These are phyloP conservation scores for Apodemia hepburni DNA, from an alignment of 2,888 invertebrate species.

Conservation along the genomic window DNA sequence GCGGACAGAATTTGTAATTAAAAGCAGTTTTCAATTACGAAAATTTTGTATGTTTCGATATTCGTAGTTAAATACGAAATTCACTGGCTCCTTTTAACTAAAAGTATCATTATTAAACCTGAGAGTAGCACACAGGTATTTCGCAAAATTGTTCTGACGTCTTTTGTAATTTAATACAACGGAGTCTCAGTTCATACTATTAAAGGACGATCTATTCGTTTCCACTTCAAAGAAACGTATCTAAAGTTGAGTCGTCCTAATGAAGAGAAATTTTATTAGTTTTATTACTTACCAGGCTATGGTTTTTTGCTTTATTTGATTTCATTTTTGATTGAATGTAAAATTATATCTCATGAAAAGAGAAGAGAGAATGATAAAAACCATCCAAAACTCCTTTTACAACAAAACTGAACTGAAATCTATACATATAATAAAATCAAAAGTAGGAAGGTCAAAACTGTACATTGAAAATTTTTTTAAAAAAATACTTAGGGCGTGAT, in stretches of 20 bases:
- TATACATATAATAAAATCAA: no score
- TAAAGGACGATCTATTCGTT: background rate
- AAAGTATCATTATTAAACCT: background rate
- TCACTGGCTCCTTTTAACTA: background rate
- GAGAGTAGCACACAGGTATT: background rate
- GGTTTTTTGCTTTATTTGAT: background rate
- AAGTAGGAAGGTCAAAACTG: no score
- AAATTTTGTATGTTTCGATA: no score
- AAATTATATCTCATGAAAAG: no score
- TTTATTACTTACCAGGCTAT: background rate
- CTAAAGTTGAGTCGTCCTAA: background rate
- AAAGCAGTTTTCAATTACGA: no score
- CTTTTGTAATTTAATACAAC: slow-evolving; percentile 8
- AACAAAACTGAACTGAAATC: no score
- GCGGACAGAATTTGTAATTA: no score
- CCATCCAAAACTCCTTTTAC: no score
- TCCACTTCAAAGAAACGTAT: background rate
- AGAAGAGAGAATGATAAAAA: no score
- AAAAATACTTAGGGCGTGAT: no score
- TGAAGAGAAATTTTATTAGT: slow-evolving; percentile 4
- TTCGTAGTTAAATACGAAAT: background rate
- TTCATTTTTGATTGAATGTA: no score
- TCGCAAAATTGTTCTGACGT: slow-evolving; percentile 1
- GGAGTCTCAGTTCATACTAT: background rate
- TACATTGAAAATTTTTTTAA: no score